phyloP scores from a whole-genome alignment of 2,888 invertebrate species.

The Watsonalla binaria region DNA sequence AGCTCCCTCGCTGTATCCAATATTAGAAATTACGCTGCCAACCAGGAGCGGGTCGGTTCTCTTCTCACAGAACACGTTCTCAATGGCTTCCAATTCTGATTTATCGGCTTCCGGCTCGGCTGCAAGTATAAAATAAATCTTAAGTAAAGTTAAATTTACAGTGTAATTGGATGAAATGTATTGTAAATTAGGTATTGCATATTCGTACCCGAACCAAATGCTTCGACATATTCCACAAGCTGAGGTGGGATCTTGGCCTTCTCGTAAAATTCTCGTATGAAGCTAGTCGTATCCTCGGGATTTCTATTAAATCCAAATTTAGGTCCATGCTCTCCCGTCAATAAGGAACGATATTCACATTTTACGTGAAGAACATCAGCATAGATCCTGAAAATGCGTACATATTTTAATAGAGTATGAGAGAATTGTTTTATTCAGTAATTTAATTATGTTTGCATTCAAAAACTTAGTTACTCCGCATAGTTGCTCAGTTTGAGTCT shows the following conservation, averaged over 20 bases:
- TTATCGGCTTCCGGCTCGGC: slow-evolving; percentile 79
- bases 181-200: neutral
- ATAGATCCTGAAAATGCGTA: slow-evolving; percentile 34
- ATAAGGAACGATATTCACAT: slow-evolving; percentile 19
- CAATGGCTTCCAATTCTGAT: slow-evolving; percentile 79
- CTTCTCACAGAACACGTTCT: slow-evolving; percentile 72
- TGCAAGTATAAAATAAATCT: slow-evolving; percentile 56
- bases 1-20: slow-evolving; percentile 50
- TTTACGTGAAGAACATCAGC: slow-evolving; percentile 33
- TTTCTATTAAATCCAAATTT: slow-evolving; percentile 76
- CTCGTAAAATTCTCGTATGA: slow-evolving; percentile 76
- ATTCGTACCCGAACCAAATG: slow-evolving; percentile 84
- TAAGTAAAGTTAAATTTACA: slow-evolving; percentile 9
- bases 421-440: neutral
- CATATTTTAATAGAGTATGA: neutral
- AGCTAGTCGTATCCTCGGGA: slow-evolving; percentile 58
- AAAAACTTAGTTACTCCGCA: too few species aligned
- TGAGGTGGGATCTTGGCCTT: slow-evolving; percentile 82
- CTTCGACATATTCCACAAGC: slow-evolving; percentile 87
- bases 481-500: too few species aligned
- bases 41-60: slow-evolving; percentile 78
- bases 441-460: too few species aligned
- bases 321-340: slow-evolving; percentile 71
- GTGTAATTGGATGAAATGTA: too few species aligned
- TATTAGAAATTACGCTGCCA: slow-evolving; percentile 57